Conservation (phyloP, 1,140 invertebrate species). For the Aphaenogaster ashmeadi region DNA sequence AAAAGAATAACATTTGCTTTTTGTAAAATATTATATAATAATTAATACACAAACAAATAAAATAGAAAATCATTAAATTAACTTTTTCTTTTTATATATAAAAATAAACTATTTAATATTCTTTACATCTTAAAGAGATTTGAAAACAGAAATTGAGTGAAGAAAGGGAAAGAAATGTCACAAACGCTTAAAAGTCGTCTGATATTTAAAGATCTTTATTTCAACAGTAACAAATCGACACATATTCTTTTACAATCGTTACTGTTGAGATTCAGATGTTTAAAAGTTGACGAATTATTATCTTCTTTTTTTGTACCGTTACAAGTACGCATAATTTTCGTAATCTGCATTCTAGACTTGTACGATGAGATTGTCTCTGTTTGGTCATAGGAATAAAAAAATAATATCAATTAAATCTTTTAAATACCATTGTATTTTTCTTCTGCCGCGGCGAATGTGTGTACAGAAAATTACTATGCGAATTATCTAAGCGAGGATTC, state of each 20-base stretch:
- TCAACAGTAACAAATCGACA: constrained; percentile 39
- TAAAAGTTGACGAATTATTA: constrained; percentile 27
- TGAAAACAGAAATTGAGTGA: background rate
- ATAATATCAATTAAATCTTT: constrained; percentile 31
- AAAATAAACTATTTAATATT: background rate
- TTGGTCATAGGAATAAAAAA: constrained; percentile 48
- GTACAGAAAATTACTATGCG: constrained; percentile 69
- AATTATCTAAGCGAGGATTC: constrained; percentile 68
- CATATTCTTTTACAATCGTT: background rate
- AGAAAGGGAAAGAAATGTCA: background rate
- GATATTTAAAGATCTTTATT: constrained; percentile 36
- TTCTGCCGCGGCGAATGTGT: constrained; percentile 55
- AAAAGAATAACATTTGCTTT: background rate
- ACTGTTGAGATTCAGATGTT: constrained; percentile 37
- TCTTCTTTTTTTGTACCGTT: background rate
- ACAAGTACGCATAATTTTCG: background rate
- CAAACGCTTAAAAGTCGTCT: background rate
- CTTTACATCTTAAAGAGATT: background rate
- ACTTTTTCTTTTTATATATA: background rate
- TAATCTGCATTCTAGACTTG: background rate
- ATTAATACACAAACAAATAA: background rate
- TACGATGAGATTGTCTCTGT: background rate
- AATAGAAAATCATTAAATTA: background rate
- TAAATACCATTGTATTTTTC: constrained; percentile 62
- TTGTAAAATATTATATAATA: background rate